Base-by-base conservation (phyloP, 2,113 vertebrate species). In the Thermophis baileyi region DNA sequence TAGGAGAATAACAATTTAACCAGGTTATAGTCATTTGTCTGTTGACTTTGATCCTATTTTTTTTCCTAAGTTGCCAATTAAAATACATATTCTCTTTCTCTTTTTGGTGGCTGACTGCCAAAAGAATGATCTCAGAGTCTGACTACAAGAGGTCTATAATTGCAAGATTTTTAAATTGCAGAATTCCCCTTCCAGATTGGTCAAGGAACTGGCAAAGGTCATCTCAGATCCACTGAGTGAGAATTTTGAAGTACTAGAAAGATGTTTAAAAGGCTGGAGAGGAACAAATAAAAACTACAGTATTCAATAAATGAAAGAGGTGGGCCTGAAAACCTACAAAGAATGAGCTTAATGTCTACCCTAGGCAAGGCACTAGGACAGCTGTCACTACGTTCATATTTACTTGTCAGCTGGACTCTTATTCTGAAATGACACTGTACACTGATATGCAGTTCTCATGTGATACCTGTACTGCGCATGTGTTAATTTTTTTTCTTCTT, bases 31-130 rank as follows among this genome's bases (percentile, higher is more conserved):
- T 86, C 93, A 96, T 96, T 95, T 95, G 93, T 92, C 90, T 96
- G 93, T 94, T 96, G 94, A 94, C 92, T 93, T 96, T 95, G 63
- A 96, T 97, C n/a, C 90, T 60, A 30, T 18, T 93, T 88, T 93
- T 89, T 91, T 93, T 94, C n/a, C 89, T 91, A 94, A 95, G 35
- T 96, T 94, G 74, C 54, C 53, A 92, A 0, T 89, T 97, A 95
- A 87, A 95, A 96, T 95, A 93, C 93, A 30, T 81, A 8, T 81
- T 81, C 81, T 40, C 91, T 96, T 95, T 96, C 63, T 63, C 0
- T 0, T 89, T 94, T 57, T 25, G 85, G 91, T 92, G 92, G 87
- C 90, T 53, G 92, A 92, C 94, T 0, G 0, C 92, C 93, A 95
- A 47, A 91, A 88, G 4, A 30, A 24, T 85, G 87, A 46, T 93